Evolutionary conservation across 2,888 invertebrate species (phyloP), one percentile per base, ranked within the genome.

Genomic region (Omphaloscelis lunosa): DNA sequence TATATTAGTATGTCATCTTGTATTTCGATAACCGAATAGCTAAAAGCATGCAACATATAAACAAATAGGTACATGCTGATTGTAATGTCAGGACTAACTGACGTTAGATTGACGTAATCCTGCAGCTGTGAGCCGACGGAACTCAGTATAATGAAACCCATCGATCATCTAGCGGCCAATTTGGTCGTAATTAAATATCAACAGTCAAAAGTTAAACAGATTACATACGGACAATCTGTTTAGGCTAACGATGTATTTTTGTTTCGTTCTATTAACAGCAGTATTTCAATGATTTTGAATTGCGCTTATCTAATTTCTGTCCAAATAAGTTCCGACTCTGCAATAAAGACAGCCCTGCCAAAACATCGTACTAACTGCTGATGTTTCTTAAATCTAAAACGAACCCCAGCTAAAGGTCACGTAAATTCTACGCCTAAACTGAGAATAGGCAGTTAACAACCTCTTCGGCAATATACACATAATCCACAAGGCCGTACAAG

Each of bases 381-480:
- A 72, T 48, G 15, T 56, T 45, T 20, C 5, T 53, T 59, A 27
- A 79, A 79, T 11, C 61, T 62, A 29, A 66, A 66, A 66, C 27
- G 2, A 39, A 39, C 45, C 29, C 20, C 6, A 45, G 27, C 27
- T 34, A 62, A 53, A 53, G 56, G 67, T 59, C 62, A 82, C 23
- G 45, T 65, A 76, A 67, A 66, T 56, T 66, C 53, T 58, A 67
- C 73, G 61, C 56, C 29, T n/a, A 77, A 72, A 53, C 65, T 61
- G 56, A 65, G 56, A 81, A 77, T 77, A 82, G 65, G 66, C 82
- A 72, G 69, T 78, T 72, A 62, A 62, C 66, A 74, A 34, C 71
- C 72, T 72, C 69, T 74, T 63, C n/a, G 76, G 70, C 75, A 75
- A 62, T 81, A 80, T 81, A 81, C 76, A 81, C 76, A 76, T 81